These are phyloP conservation scores for Leptoteleia sp. DNA, from an alignment of 1,140 invertebrate species.

Conservation along the genomic window DNA sequence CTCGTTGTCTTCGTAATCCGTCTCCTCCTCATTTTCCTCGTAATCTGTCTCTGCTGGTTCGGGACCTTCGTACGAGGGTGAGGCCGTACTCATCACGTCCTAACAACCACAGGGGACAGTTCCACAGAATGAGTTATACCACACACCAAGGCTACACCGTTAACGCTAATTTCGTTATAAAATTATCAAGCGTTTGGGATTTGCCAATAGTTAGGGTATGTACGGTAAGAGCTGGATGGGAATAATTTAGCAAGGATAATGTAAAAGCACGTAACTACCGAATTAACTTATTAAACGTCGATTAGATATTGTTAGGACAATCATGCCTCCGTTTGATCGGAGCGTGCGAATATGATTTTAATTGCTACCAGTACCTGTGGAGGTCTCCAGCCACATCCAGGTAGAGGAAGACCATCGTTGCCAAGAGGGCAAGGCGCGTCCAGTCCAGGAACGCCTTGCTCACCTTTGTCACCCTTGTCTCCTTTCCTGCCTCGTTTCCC, in stretches of 20 bases:
- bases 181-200: conserved; percentile 20
- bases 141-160: conserved; percentile 52
- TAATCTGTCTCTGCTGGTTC: conserved; percentile 80
- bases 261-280: no score
- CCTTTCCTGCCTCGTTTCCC: conserved; percentile 95
- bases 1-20: conserved; percentile 68
- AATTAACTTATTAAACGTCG: not conserved
- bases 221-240: not conserved
- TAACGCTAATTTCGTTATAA: conserved; percentile 31
- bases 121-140: conserved; percentile 67
- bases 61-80: conserved; percentile 75
- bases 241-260: no score
- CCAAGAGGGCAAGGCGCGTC: conserved; percentile 98
- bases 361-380: conserved; percentile 84
- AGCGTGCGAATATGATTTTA: not conserved
- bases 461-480: conserved; percentile 94
- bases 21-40: conserved; percentile 77
- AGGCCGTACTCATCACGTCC: conserved; percentile 75
- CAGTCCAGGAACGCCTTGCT: conserved; percentile 96
- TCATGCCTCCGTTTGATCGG: not conserved
- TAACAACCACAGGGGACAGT: conserved; percentile 73
- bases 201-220: not conserved
- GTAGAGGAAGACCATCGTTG: conserved; percentile 94
- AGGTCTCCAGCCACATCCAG: conserved; percentile 96
- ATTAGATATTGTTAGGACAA: conserved; percentile 1